Evolutionary conservation across 64 coral and sea anemone species (phyloP), one percentile per base, ranked within the genome.

Genomic region (Actinia equina): DNA sequence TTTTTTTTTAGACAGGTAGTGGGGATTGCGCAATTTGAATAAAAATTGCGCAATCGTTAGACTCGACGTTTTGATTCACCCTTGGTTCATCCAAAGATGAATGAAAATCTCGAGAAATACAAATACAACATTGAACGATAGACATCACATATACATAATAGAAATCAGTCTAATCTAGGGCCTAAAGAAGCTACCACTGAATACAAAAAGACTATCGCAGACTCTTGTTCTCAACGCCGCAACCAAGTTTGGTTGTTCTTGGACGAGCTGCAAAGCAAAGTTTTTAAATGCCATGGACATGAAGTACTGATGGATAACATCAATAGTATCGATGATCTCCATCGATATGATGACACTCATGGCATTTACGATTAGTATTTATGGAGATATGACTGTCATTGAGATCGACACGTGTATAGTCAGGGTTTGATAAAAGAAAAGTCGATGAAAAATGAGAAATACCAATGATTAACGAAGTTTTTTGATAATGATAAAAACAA

Each of bases 131-230:
- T 20, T 69, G 63, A 22, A 69, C 10, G 18, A 25, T 22, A 69
- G 63, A 27, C 63, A 69, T 6, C 63, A 67, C 4, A 69, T 23
- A 49, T 8, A 2, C 0, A 49, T 6, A 49, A 49, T 2, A 20
- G 8, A 69, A 69, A 69, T 23, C 7, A 22, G 5, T 64, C 5
- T 69, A 69, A 22, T n/a, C 63, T 69, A 69, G 63, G 10, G 0
- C 63, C n/a, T 69, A 69, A 69, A 69, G 63, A 26, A 69, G 63
- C 63, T 69, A 69, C 63, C 63, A 69, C 63, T 69, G 17, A n/a
- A 60, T 1, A 19, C n/a, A 23, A 69, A 69, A 69, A 69, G 22
- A 5, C 63, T 69, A 69, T 69, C 63, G 63, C 7, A 5, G 63
- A 22, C 17, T n/a, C n/a, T 20, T 8, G 7, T 4, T 69, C 63